Conservation (phyloP, 2,888 invertebrate genomes). For the Drosophila cognata region DNA sequence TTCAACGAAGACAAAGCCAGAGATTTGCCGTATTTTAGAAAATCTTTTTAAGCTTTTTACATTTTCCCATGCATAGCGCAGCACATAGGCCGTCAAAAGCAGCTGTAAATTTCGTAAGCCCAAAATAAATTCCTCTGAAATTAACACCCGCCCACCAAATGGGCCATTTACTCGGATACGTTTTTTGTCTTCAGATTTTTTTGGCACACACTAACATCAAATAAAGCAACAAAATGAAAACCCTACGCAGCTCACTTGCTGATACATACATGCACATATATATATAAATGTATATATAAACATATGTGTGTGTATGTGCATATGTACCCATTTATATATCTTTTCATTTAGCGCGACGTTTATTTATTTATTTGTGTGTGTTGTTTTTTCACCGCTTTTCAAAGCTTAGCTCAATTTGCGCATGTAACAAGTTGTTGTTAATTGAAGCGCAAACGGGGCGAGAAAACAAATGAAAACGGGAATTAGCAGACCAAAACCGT, state of each 20-base stretch:
- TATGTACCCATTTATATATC: constrained; percentile 32
- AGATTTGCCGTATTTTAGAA: constrained; percentile 1
- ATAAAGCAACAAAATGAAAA: constrained; percentile 63
- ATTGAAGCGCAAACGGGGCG: constrained; percentile 73
- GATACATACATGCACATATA: not conserved
- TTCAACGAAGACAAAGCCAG: not conserved
- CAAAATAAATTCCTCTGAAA: constrained; percentile 68
- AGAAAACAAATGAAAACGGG: constrained; percentile 62
- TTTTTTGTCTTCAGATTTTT: constrained; percentile 8
- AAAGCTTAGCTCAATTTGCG: constrained; percentile 70
- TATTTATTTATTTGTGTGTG: constrained; percentile 60
- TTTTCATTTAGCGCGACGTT: constrained; percentile 60
- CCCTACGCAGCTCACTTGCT: constrained; percentile 46
- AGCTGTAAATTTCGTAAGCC: constrained; percentile 61
- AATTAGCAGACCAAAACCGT: constrained; percentile 51
- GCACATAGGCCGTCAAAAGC: constrained; percentile 7
- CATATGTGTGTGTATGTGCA: constrained; percentile 8
- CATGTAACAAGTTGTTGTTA: constrained; percentile 81
- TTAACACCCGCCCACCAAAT: constrained; percentile 64
- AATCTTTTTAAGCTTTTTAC: constrained; percentile 1
- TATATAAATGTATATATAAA: not conserved
- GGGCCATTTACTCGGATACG: constrained; percentile 33
- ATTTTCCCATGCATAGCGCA: constrained; percentile 56
- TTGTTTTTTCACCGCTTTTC: constrained; percentile 29
- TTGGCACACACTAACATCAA: constrained; percentile 20